Evolutionary conservation across 2,113 vertebrate genomes (phyloP).

Genomic region (Pluvianellus socialis): DNA sequence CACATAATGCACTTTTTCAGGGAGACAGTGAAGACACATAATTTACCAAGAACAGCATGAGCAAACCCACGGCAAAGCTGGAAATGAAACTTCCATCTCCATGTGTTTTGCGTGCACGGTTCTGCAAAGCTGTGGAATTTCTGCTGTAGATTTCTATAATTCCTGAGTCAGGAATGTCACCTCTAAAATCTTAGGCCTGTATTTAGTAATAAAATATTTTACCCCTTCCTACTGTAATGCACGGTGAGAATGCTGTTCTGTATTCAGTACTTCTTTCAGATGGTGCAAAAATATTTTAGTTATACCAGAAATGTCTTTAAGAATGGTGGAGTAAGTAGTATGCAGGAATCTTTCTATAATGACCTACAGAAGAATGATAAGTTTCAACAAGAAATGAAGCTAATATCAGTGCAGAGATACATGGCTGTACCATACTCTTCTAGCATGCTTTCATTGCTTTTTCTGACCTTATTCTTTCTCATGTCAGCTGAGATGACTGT

Average conservation of each 20-base stretch:
- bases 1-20: background rate
- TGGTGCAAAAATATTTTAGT: background rate
- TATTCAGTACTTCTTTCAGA: background rate
- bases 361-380: background rate
- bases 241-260: background rate
- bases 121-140: background rate
- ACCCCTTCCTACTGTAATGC: background rate
- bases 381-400: background rate
- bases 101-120: fast-evolving
- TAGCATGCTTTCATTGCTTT: background rate
- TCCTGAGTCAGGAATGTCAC: background rate
- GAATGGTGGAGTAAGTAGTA: background rate
- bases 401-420: background rate
- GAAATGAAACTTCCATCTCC: background rate
- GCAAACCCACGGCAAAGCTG: background rate
- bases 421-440: background rate
- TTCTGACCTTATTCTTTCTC: background rate
- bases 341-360: background rate
- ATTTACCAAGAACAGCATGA: background rate
- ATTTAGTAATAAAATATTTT: background rate
- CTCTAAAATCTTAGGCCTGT: background rate
- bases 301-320: background rate
- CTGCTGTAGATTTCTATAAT: background rate
- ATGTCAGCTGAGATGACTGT: background rate
- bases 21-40: background rate